phyloP scores from a whole-genome alignment of 2,113 vertebrate genomes.

The Salvelinus alpinus region DNA sequence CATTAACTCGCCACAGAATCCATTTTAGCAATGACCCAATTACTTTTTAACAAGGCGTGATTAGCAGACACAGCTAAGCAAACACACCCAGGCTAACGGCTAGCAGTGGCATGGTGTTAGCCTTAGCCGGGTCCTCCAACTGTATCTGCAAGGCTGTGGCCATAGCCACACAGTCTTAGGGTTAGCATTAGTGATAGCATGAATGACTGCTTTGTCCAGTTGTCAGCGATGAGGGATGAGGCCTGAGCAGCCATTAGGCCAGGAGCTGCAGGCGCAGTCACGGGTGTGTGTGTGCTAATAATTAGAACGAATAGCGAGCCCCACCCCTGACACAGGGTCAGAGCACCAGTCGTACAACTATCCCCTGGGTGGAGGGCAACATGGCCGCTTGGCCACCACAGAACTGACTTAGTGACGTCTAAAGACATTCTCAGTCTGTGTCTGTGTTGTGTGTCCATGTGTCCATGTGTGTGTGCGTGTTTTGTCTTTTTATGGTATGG shows the following conservation, averaged over 20 bases:
- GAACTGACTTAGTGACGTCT: constrained; percentile 35
- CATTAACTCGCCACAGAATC: constrained; percentile 42
- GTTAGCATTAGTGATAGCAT: constrained; percentile 68
- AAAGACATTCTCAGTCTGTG: not conserved
- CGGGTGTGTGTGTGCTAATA: constrained; percentile 62
- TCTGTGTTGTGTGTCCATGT: not conserved
- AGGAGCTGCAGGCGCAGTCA: constrained; percentile 62
- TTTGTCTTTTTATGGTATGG: not conserved
- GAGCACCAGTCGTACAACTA: constrained; percentile 50
- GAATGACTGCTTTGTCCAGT: constrained; percentile 78
- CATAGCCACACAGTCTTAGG: constrained; percentile 44
- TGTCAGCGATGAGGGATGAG: constrained; percentile 76
- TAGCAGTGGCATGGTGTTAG: not conserved
- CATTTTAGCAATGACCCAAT: constrained; percentile 57
- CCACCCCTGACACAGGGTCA: constrained; percentile 74
- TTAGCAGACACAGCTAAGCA: constrained; percentile 63
- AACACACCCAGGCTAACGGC: constrained; percentile 49
- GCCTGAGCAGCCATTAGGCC: constrained; percentile 69
- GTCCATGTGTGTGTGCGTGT: not conserved
- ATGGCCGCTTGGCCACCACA: constrained; percentile 60
- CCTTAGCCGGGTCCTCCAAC: constrained; percentile 35
- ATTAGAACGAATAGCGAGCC: constrained; percentile 71
- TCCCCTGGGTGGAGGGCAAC: constrained; percentile 43
- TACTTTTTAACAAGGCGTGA: constrained; percentile 66
- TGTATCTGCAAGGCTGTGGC: constrained; percentile 63